phyloP scores from a whole-genome alignment of 2,797 vertebrate genomes.

The Channa striata region DNA sequence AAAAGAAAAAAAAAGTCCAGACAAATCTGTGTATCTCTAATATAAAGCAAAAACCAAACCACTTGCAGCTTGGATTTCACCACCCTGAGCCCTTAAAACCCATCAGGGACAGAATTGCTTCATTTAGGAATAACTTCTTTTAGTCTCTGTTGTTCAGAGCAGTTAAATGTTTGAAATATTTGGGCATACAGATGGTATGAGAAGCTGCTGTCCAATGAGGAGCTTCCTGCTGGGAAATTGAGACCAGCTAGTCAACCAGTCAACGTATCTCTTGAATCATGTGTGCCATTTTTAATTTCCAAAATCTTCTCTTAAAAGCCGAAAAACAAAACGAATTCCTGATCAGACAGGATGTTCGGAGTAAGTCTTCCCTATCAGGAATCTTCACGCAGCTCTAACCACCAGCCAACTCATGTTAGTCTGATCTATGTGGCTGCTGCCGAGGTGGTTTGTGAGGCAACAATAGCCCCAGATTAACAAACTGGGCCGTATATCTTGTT shows the following conservation, averaged over 20 bases:
- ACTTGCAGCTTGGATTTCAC: constrained; percentile 22
- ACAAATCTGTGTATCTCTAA: constrained; percentile 38
- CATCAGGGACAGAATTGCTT: constrained; percentile 7
- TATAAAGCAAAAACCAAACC: constrained; percentile 21
- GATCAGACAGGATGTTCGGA: neutral
- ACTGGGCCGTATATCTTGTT: constrained; percentile 20
- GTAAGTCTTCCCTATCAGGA: neutral
- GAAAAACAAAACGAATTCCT: too few relatives aligned
- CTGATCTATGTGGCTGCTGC: neutral
- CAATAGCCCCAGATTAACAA: constrained; percentile 30
- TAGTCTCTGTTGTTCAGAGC: constrained; percentile 14
- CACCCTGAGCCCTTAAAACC: constrained; percentile 15
- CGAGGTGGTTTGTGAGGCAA: constrained; percentile 11
- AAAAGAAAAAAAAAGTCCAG: constrained; percentile 21
- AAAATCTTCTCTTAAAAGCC: too few relatives aligned
- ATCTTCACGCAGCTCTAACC: too few relatives aligned
- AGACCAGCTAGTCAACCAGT: too few relatives aligned
- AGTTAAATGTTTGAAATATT: constrained; percentile 18
- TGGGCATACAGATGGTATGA: constrained; percentile 2
- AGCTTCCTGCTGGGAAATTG: neutral
- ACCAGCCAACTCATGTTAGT: too few relatives aligned
- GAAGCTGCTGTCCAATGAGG: neutral
- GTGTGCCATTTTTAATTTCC: too few relatives aligned
- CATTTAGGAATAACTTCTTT: neutral
- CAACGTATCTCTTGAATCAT: too few relatives aligned